These are phyloP conservation scores for Tetramorium parvispinum DNA, from an alignment of 1,140 invertebrate genomes.

Conservation along the genomic window DNA sequence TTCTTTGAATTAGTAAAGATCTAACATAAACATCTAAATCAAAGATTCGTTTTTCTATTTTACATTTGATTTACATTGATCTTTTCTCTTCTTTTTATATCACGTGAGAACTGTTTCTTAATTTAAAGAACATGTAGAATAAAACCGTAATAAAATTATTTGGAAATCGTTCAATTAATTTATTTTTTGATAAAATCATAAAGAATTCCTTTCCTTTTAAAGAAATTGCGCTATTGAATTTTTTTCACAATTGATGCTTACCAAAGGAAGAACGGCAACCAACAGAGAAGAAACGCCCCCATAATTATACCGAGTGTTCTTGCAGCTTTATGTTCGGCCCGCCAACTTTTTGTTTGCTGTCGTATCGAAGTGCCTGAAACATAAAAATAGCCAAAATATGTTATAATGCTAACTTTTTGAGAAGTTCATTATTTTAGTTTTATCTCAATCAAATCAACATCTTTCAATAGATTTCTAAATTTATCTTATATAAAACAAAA, in stretches of 20 bases:
- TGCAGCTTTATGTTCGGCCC: conserved; percentile 97
- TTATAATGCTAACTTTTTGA: not conserved
- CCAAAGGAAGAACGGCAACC: conserved; percentile 96
- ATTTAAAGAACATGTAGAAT: not conserved
- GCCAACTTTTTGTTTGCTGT: conserved; percentile 91
- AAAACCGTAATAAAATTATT: not conserved
- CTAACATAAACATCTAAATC: not conserved
- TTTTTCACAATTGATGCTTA: conserved; percentile 80
- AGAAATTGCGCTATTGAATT: not conserved
- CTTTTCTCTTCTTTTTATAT: not conserved
- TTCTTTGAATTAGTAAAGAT: not conserved
- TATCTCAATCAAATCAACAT: not conserved
- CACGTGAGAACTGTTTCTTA: not conserved
- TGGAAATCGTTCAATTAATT: not conserved
- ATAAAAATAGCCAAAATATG: conserved; percentile 46
- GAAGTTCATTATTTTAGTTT: not conserved
- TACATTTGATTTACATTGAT: not conserved
- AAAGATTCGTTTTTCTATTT: not conserved
- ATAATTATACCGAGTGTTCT: conserved; percentile 96
- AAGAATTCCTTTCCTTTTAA: not conserved
- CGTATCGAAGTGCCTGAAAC: conserved; percentile 90
- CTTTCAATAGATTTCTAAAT: not conserved
- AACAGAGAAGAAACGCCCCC: conserved; percentile 95
- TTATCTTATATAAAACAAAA: not conserved
- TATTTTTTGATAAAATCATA: not conserved